phyloP scores from a whole-genome alignment of 2,888 invertebrate genomes.

The Drosophila peninsularis region DNA sequence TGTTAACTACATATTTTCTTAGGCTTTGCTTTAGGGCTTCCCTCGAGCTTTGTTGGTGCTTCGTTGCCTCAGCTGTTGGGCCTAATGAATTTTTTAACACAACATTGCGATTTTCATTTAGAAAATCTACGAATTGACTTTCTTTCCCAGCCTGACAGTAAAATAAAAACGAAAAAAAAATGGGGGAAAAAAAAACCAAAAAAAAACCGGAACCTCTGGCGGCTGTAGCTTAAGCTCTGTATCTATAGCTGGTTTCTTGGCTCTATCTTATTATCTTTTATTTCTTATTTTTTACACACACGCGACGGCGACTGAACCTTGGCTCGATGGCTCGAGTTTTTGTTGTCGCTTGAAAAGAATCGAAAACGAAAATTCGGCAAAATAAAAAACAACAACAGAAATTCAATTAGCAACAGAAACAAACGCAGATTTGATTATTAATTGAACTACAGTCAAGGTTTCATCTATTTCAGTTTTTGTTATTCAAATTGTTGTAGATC shows the following conservation, averaged over 20 bases:
- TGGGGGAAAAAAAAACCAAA: slow-evolving; percentile 5
- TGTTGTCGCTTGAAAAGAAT: slow-evolving; percentile 44
- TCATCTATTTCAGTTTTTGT: slow-evolving; percentile 27
- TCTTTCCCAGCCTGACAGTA: slow-evolving; percentile 45
- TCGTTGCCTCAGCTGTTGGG: slow-evolving; percentile 19
- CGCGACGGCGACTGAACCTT: slow-evolving; percentile 46
- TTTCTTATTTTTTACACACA: slow-evolving; percentile 54
- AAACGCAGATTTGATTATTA: slow-evolving; percentile 69
- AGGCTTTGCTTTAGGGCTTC: slow-evolving; percentile 29
- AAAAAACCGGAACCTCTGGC: slow-evolving; percentile 51
- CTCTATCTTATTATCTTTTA: slow-evolving; percentile 48
- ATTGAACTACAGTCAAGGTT: slow-evolving; percentile 76
- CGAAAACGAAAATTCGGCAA: slow-evolving; percentile 27
- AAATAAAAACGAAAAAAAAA: slow-evolving; percentile 23
- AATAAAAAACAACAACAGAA: slow-evolving; percentile 11
- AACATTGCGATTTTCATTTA: slow-evolving; percentile 69
- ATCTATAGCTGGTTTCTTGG: slow-evolving; percentile 43
- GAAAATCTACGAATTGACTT: slow-evolving; percentile 45
- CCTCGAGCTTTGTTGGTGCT: slow-evolving; percentile 34
- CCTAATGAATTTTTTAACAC: slow-evolving; percentile 65
- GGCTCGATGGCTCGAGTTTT: slow-evolving; percentile 37
- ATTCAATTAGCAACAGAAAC: slow-evolving; percentile 61
- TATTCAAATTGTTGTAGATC: slow-evolving; percentile 15
- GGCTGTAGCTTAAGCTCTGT: slow-evolving; percentile 14
- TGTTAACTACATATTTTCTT: slow-evolving; percentile 57